Evolutionary conservation across 1,140 invertebrate species (phyloP).

Genomic region (Pseudoatta argentina): DNA sequence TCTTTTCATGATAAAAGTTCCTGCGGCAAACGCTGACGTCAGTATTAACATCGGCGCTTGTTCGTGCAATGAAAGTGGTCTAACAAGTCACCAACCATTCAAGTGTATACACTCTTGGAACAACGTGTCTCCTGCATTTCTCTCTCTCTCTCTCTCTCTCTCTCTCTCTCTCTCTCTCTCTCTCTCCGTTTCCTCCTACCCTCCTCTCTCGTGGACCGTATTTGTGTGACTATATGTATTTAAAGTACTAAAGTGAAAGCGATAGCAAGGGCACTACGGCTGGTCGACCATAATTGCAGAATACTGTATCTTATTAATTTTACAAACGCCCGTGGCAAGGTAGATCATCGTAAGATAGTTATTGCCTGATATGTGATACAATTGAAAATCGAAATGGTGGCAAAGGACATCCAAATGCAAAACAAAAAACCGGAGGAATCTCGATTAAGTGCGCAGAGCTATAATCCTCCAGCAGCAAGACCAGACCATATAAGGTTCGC

Average conservation of each 20-base stretch:
- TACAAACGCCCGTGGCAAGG: background rate
- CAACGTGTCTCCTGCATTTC: background rate
- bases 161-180: background rate
- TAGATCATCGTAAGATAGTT: conserved; percentile 16
- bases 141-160: background rate
- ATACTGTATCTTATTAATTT: background rate
- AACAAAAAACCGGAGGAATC: background rate
- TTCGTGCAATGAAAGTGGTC: conserved; percentile 79
- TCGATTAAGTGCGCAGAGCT: conserved; percentile 14
- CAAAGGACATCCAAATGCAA: background rate
- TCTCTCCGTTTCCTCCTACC: background rate
- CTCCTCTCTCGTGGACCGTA: background rate
- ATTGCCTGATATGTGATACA: background rate
- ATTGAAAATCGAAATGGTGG: conserved; percentile 6
- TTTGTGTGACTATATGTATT: conserved; percentile 4
- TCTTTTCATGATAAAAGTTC: conserved; percentile 43
- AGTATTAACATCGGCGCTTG: conserved; percentile 32
- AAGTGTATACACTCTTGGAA: conserved; percentile 44
- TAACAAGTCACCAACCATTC: conserved; percentile 74
- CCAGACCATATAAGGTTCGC: conserved; percentile 56
- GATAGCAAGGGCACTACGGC: background rate
- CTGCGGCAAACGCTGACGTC: conserved; percentile 46
- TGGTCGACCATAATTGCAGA: background rate
- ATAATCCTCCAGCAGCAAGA: background rate
- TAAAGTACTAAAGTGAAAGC: conserved; percentile 36